phyloP scores from a whole-genome alignment of 2,797 vertebrate species.

The Clarias platycephalus region DNA sequence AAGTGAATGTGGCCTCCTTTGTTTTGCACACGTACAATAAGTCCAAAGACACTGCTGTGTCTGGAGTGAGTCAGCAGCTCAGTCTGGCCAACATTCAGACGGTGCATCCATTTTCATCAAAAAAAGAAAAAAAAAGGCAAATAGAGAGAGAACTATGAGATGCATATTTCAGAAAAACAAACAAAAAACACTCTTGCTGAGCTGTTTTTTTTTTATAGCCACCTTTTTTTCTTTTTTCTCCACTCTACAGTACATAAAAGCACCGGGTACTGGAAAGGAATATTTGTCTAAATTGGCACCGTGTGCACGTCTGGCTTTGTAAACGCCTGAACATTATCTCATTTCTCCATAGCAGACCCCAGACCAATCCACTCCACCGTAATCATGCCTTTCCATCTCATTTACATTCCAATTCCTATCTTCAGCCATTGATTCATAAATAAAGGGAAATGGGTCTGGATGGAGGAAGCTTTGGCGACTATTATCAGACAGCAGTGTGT shows the following conservation, averaged over 20 bases:
- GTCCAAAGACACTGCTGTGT: conserved; percentile 18
- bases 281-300: conserved; percentile 11
- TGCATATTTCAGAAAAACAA: neutral
- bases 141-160: conserved; percentile 21
- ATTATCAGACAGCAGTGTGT: conserved; percentile 29
- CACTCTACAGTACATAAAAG: conserved; percentile 15
- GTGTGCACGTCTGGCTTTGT: conserved; percentile 1
- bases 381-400: conserved; percentile 44
- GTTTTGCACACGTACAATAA: conserved; percentile 33
- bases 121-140: neutral
- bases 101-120: conserved; percentile 7
- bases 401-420: conserved; percentile 38
- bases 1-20: neutral
- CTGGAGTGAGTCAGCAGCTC: conserved; percentile 26
- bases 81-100: conserved; percentile 2
- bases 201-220: neutral
- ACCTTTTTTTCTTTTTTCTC: neutral
- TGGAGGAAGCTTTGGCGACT: conserved; percentile 29
- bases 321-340: conserved; percentile 36
- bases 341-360: conserved; percentile 30
- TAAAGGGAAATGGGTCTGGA: conserved; percentile 29
- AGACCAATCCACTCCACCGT: conserved; percentile 40
- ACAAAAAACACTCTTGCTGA: conserved; percentile 1
- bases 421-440: conserved; percentile 36
- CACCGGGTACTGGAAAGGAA: neutral